Conservation (phyloP, 92 coral and sea anemone species). For the Micromussa lordhowensis region DNA sequence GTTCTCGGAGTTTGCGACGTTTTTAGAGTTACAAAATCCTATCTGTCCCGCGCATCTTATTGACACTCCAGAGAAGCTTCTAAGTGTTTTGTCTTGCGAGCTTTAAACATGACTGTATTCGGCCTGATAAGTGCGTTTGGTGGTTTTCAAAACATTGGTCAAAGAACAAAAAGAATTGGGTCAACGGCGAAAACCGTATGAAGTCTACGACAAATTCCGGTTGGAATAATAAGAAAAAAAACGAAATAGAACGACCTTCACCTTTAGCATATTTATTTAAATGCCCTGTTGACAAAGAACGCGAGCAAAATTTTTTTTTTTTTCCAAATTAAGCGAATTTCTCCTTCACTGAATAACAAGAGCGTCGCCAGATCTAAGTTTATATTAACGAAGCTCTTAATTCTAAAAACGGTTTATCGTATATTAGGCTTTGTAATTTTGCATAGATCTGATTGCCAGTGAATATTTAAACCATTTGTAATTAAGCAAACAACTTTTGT, state of each 20-base stretch:
- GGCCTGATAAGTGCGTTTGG: background rate
- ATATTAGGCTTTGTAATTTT: background rate
- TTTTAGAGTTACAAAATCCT: slow-evolving; percentile 89
- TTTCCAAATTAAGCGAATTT: background rate
- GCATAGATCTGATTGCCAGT: slow-evolving; percentile 19
- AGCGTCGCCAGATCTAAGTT: background rate
- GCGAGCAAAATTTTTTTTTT: background rate
- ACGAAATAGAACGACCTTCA: slow-evolving; percentile 4
- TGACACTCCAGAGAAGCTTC: slow-evolving; percentile 96
- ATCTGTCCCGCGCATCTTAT: slow-evolving; percentile 97
- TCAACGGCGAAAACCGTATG: slow-evolving; percentile 1
- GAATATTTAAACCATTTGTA: slow-evolving; percentile 4
- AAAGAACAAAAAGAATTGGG: background rate
- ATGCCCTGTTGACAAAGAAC: background rate
- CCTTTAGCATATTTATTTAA: slow-evolving; percentile 1
- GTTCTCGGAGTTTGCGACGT: slow-evolving; percentile 94
- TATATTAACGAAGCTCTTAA: background rate
- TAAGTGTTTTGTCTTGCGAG: slow-evolving; percentile 86
- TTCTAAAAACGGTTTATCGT: background rate
- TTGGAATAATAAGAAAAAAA: background rate
- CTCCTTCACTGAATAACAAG: background rate
- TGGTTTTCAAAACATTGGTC: background rate
- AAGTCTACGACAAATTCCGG: background rate
- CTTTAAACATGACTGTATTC: slow-evolving; percentile 12
- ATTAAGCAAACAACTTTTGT: background rate